These are phyloP conservation scores for Drosophila sechellia DNA, from an alignment of 1,140 invertebrate species.

Conservation along the genomic window DNA sequence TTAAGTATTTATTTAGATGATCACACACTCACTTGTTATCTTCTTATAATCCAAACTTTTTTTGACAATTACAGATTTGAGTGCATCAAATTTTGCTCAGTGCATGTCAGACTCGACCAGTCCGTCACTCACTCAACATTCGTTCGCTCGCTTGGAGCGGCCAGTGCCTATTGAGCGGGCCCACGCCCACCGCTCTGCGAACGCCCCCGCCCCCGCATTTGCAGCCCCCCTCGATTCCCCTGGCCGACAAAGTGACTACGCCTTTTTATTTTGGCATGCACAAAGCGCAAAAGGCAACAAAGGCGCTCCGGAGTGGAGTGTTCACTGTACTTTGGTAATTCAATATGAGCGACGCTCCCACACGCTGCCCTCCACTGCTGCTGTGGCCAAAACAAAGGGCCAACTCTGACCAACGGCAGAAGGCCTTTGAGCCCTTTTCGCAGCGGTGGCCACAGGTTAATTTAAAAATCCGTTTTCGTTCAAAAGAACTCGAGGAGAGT, in stretches of 20 bases:
- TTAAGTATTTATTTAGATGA: accelerated
- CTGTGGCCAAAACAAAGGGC: conserved; percentile 47
- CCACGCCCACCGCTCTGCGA: conserved; percentile 40
- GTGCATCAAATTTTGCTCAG: not conserved
- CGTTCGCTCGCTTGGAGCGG: conserved; percentile 33
- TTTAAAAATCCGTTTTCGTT: conserved; percentile 46
- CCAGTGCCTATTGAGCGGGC: conserved; percentile 52
- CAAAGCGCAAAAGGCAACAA: conserved; percentile 70
- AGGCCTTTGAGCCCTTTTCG: conserved; percentile 21
- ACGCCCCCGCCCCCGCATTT: not conserved
- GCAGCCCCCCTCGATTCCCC: not conserved
- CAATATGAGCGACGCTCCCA: conserved; percentile 30
- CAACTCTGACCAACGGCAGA: conserved; percentile 22
- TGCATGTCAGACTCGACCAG: conserved; percentile 31
- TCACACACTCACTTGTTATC: no score
- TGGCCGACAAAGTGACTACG: not conserved
- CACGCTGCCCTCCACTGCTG: not conserved
- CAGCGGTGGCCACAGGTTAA: conserved; percentile 31
- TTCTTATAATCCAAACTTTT: no score
- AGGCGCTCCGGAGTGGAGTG: conserved; percentile 34
- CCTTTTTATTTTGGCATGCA: conserved; percentile 73
- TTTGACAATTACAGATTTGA: no score
- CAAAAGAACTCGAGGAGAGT: conserved; percentile 21
- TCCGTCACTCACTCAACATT: conserved; percentile 56
- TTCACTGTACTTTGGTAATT: conserved; percentile 55